These are phyloP conservation scores for Falco rusticolus DNA, from an alignment of 2,797 vertebrate species.

Conservation along the genomic window DNA sequence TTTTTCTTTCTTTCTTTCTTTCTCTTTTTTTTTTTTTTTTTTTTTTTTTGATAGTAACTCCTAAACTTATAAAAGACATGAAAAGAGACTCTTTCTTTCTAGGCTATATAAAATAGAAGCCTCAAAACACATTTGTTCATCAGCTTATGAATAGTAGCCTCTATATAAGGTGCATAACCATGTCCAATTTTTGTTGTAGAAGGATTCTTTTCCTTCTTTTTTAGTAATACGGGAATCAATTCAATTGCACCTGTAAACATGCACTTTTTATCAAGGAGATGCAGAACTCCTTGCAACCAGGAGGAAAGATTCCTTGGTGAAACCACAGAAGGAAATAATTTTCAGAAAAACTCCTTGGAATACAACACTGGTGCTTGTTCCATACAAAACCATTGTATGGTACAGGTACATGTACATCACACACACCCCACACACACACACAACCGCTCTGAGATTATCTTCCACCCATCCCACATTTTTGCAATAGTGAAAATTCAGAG, in stretches of 20 bases:
- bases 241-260: not conserved
- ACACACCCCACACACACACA: not conserved
- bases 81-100: not conserved
- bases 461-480: not conserved
- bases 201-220: not conserved
- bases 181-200: not conserved
- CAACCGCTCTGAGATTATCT: rapidly evolving
- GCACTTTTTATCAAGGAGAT: not conserved
- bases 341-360: not conserved
- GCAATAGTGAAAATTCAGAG: not conserved
- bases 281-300: not conserved
- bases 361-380: not conserved
- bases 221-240: not conserved
- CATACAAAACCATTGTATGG: not conserved
- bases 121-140: not conserved
- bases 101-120: not conserved
- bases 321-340: not conserved
- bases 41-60: not conserved
- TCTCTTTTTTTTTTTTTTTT: no score
- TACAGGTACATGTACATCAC: rapidly evolving
- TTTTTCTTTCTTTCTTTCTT: not conserved
- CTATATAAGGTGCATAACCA: not conserved
- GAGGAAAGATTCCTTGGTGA: not conserved
- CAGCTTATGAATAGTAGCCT: not conserved
- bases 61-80: not conserved